Base-by-base conservation (phyloP, 2,797 vertebrate species). In the Sciurus carolinensis region DNA sequence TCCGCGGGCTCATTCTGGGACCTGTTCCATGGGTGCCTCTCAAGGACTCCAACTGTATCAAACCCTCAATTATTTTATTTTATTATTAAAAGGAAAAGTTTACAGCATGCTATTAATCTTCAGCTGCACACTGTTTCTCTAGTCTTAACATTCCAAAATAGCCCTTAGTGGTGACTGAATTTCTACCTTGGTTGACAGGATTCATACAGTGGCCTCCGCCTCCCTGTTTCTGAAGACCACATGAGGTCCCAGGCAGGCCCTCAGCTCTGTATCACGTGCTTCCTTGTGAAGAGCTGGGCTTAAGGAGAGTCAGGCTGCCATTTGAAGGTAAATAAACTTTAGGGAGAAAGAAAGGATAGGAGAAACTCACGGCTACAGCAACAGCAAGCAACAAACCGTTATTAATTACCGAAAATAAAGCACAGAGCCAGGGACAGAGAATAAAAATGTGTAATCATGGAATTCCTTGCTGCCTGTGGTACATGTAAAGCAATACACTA, bases 1-100 rank as follows among this genome's bases (percentile, higher is more conserved):
- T 94, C 54, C 44, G 2, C 7, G 18, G 26, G 7, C 59, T 88
- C 28, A 7, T 85, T 59, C 72, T 85, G 75, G 67, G 77, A 71
- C 33, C 44, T 26, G 26, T 26, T 86, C 59, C 50, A 52, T 67
- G n/a, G 18, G 28, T 42, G 18, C 87, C 79, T 87, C 54, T 33
- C 20, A 30, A 66, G 24, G 36, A n/a, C 28, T 71, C 81, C 84
- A 14, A 82, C 62, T 81, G 67, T 73, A 52, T 62, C 69, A 84
- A 76, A 44, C 57, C 36, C 13, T 88, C 50, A 64, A 72, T 94
- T 80, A 89, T 87, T 95, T 86, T 75, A 54, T 81, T 82, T 83
- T 83, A 83, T 83, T 83, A 76, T 64, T 33, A 50, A 93, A 95
- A 96, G 72, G 76, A 85, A 67, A 90, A 42, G 71, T 64, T 90